Evolutionary conservation across 2,888 invertebrate species (phyloP).

Genomic region (Drosophila percnosoma): DNA sequence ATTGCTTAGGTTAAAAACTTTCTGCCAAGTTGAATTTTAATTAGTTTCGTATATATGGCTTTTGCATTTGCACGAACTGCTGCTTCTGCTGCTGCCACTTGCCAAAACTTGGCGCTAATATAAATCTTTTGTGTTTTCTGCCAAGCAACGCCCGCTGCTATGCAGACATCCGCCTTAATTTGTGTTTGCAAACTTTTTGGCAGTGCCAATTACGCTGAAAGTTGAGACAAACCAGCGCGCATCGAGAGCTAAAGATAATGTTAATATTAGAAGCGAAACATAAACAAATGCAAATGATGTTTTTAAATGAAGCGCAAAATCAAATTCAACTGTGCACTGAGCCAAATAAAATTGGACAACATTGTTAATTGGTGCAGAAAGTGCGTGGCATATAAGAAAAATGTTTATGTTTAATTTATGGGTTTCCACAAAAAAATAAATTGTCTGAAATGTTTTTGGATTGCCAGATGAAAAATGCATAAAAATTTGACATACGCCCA

Average conservation of each 20-base stretch:
- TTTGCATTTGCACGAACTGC: slow-evolving; percentile 37
- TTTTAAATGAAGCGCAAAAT: slow-evolving; percentile 71
- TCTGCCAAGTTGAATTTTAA: slow-evolving; percentile 80
- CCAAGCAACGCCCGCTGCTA: slow-evolving; percentile 26
- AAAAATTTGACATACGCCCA: slow-evolving; percentile 61
- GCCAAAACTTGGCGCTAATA: slow-evolving; percentile 59
- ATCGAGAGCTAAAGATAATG: slow-evolving; percentile 31
- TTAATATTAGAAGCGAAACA: slow-evolving; percentile 45
- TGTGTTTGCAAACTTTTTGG: slow-evolving; percentile 59
- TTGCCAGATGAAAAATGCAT: slow-evolving; percentile 52
- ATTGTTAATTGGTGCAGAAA: slow-evolving; percentile 69
- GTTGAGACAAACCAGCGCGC: slow-evolving; percentile 14
- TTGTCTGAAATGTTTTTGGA: slow-evolving; percentile 52
- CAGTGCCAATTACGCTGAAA: slow-evolving; percentile 65
- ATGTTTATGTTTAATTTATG: slow-evolving; percentile 65
- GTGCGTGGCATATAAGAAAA: slow-evolving; percentile 4
- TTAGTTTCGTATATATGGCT: slow-evolving; percentile 74
- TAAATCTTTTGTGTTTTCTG: slow-evolving; percentile 61
- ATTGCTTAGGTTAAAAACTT: slow-evolving; percentile 75
- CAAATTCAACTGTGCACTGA: slow-evolving; percentile 48
- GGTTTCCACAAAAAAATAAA: slow-evolving; percentile 10
- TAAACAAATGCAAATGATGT: slow-evolving; percentile 61
- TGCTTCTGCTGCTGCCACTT: neutral
- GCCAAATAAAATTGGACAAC: slow-evolving; percentile 17
- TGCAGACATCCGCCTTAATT: slow-evolving; percentile 36